Conservation (phyloP, 2,888 invertebrate genomes). For the Lepidochrysops patricia region DNA sequence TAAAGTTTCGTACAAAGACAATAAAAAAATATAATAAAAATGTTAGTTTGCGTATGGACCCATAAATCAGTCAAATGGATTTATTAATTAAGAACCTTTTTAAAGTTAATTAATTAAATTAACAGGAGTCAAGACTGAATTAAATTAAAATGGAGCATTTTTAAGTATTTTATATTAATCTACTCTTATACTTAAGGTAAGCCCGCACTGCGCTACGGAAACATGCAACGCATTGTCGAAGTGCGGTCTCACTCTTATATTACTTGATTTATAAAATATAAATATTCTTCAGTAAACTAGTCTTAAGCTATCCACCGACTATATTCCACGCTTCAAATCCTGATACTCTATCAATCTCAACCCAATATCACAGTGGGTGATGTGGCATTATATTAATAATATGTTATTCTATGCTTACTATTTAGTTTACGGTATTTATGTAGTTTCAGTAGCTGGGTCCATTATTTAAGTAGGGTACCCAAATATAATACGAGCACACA, state of each 20-base stretch:
- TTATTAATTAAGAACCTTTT: background rate
- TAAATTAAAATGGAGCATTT: no score
- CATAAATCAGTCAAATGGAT: background rate
- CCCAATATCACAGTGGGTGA: conserved; percentile 71
- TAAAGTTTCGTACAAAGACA: background rate
- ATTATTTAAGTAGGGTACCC: background rate
- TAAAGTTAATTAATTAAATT: no score
- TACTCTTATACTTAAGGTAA: no score
- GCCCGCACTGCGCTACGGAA: no score
- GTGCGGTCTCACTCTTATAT: no score
- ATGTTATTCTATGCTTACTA: conserved; percentile 27
- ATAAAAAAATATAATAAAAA: background rate
- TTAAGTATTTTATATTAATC: no score
- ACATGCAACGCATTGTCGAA: no score
- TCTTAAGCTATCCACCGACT: conserved; percentile 44
- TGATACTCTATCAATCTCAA: conserved; percentile 39
- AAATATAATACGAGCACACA: no score
- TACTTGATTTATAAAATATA: conserved; percentile 16
- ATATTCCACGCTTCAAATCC: conserved; percentile 45
- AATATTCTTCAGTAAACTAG: background rate
- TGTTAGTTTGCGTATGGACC: background rate
- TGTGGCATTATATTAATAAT: conserved; percentile 42
- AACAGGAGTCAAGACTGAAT: no score
- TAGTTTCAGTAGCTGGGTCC: background rate
- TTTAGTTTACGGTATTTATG: background rate